Percentiles rank a stretch among this genome's conserved stretches.
phyloP scores from a whole-genome alignment of 1,140 invertebrate genomes.

The Periplaneta americana region DNA sequence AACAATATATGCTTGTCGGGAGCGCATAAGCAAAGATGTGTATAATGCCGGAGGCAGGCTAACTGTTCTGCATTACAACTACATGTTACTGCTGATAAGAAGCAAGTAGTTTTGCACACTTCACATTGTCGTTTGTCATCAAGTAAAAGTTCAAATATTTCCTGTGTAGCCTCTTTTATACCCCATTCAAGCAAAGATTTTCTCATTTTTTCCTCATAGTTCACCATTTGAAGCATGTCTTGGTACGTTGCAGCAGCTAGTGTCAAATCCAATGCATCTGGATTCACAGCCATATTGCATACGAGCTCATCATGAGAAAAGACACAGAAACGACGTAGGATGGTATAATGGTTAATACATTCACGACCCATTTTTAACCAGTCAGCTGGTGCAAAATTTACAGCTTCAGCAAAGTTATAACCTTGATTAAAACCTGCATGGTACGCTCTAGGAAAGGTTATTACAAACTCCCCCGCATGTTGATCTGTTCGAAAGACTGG shows the following conservation, averaged over 20 bases:
- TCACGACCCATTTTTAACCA: constrained; percentile 86
- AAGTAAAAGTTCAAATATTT: constrained; percentile 90
- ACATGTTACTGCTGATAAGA: constrained; percentile 91
- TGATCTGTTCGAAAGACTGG: constrained; percentile 86
- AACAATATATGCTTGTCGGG: constrained; percentile 71
- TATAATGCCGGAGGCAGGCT: constrained; percentile 86
- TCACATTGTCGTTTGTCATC: constrained; percentile 96
- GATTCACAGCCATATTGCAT: constrained; percentile 93
- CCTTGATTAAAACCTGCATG: constrained; percentile 99
- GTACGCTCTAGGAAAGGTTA: constrained; percentile 98
- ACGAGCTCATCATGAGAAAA: constrained; percentile 99
- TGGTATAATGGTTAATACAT: constrained; percentile 93
- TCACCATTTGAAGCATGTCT: constrained; percentile 91
- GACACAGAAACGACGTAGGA: constrained; percentile 89
- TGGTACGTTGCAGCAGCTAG: constrained; percentile 86
- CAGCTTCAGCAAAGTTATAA: constrained; percentile 99
- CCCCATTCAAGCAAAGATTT: constrained; percentile 74
- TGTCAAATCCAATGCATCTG: constrained; percentile 76
- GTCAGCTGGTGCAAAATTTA: constrained; percentile 98
- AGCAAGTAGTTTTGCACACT: constrained; percentile 95
- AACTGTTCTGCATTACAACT: constrained; percentile 64
- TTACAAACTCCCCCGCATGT: constrained; percentile 96
- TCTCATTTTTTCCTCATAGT: constrained; percentile 73
- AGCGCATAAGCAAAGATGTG: constrained; percentile 77
- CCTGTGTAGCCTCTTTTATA: constrained; percentile 80